Evolutionary conservation across 2,113 vertebrate genomes (phyloP).

Genomic region (Psophia crepitans): DNA sequence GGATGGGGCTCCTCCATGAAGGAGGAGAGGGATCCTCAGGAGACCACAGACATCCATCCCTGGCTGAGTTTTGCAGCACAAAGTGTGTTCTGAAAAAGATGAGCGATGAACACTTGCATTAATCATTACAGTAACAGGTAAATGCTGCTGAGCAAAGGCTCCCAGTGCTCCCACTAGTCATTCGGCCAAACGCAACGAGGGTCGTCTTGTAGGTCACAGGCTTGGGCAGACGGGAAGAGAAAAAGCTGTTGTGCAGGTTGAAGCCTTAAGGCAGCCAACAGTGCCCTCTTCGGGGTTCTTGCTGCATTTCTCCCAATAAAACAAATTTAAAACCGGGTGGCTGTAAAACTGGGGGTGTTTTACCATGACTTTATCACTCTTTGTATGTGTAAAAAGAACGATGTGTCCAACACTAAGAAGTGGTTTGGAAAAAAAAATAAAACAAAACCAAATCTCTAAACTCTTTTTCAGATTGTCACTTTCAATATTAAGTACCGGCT

Average conservation of each 20-base stretch:
- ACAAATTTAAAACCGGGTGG: background rate
- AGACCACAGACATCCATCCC: rapidly evolving
- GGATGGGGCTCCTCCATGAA: too few relatives aligned
- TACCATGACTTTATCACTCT: background rate
- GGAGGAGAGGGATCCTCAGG: background rate
- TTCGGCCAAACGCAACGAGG: rapidly evolving
- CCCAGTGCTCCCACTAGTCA: too few relatives aligned
- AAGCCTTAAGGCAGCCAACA: background rate
- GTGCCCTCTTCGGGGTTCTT: slow-evolving; percentile 31
- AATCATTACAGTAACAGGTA: background rate
- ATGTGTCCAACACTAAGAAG: background rate
- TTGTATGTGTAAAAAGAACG: background rate
- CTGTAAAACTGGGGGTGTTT: background rate
- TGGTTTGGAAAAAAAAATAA: too few relatives aligned
- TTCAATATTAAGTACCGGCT: background rate
- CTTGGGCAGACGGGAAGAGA: rapidly evolving
- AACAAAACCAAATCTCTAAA: background rate
- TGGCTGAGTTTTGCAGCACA: background rate
- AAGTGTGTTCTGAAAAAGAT: background rate
- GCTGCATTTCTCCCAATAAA: background rate
- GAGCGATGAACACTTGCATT: background rate
- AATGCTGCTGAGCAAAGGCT: background rate
- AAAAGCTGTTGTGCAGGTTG: too few relatives aligned
- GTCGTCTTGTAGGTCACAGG: rapidly evolving
- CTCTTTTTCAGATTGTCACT: background rate